Conservation (phyloP, 1,140 invertebrate genomes). For the Streblospio benedicti region DNA sequence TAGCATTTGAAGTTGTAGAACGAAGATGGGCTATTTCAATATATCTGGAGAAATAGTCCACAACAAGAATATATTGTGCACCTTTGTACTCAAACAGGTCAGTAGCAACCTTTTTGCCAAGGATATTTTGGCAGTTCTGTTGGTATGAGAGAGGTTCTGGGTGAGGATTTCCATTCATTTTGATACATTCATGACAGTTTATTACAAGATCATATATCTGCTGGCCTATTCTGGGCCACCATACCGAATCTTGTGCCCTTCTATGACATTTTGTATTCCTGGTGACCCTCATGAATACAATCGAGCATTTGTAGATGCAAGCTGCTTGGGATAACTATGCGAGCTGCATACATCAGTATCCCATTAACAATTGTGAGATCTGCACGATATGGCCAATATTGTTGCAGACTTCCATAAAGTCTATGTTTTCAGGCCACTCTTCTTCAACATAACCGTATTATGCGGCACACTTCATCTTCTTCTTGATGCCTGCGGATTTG, state of each 20-base stretch:
- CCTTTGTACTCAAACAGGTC: not conserved
- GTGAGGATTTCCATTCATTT: not conserved
- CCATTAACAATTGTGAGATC: constrained; percentile 7
- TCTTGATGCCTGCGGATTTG: not conserved
- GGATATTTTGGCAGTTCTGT: not conserved
- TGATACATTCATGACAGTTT: not conserved
- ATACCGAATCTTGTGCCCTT: constrained; percentile 15
- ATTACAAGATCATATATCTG: not conserved
- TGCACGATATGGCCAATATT: not conserved
- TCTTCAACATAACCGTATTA: not conserved
- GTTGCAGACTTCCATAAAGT: not conserved
- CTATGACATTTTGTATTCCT: constrained; percentile 15
- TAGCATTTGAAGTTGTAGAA: not conserved
- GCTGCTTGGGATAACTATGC: constrained; percentile 6
- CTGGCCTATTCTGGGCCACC: constrained; percentile 16
- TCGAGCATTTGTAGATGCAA: constrained; percentile 6
- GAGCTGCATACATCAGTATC: constrained; percentile 2
- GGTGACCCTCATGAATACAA: constrained; percentile 17
- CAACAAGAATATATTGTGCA: not conserved
- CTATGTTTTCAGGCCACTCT: not conserved
- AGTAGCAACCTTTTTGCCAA: constrained; percentile 3
- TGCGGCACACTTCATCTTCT: not conserved
- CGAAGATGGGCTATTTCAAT: not conserved
- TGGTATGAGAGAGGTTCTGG: constrained; percentile 6
- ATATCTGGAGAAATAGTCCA: constrained; percentile 6